phyloP scores from a whole-genome alignment of 2,888 invertebrate genomes.

The Allacma fusca region DNA sequence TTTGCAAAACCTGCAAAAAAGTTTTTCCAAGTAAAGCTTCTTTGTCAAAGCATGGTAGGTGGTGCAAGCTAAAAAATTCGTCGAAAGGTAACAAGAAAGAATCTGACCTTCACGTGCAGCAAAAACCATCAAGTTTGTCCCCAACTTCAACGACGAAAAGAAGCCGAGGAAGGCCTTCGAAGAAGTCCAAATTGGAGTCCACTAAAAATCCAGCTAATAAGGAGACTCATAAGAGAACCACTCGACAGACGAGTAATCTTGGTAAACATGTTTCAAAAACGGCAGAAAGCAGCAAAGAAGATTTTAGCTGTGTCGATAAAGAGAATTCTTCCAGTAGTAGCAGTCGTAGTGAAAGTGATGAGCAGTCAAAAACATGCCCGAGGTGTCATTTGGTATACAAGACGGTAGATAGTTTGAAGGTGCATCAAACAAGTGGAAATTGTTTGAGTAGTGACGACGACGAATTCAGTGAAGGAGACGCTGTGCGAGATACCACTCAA shows the following conservation, averaged over 20 bases:
- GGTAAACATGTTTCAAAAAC: not conserved
- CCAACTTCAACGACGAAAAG: not conserved
- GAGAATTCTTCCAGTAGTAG: not conserved
- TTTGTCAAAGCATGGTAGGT: not conserved
- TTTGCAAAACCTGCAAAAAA: not conserved
- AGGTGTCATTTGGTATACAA: slow-evolving; percentile 63
- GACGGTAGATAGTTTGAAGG: slow-evolving; percentile 80
- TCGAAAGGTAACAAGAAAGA: not conserved
- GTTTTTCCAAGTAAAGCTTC: not conserved
- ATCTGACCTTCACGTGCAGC: no score
- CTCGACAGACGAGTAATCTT: no score
- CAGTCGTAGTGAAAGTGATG: slow-evolving; percentile 10
- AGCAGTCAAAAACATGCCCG: slow-evolving; percentile 40
- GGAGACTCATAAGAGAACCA: no score
- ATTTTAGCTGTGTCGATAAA: no score
- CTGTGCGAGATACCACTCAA: no score
- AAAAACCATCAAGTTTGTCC: not conserved
- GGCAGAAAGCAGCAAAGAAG: no score
- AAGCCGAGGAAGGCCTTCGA: slow-evolving; percentile 7
- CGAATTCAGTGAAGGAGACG: slow-evolving; percentile 67
- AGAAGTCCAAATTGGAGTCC: not conserved
- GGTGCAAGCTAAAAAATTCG: no score
- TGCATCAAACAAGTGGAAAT: slow-evolving; percentile 78
- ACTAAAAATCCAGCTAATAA: no score
- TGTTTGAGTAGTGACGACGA: slow-evolving; percentile 75